Conservation (phyloP, 2,113 vertebrate species). For the Hippocampus comes region DNA sequence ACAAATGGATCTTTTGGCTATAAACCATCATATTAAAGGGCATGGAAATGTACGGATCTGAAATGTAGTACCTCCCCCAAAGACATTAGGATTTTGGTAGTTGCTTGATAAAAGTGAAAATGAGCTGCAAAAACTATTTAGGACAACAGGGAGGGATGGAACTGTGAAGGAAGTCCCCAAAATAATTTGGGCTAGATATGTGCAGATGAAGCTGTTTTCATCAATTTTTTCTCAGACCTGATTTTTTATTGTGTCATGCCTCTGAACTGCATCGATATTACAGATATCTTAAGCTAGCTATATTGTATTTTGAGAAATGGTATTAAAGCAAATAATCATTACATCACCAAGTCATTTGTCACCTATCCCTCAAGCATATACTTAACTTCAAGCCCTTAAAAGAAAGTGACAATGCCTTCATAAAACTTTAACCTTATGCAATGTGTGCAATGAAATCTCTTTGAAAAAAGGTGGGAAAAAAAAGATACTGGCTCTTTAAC, state of each 20-base stretch:
- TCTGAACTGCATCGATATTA: background rate
- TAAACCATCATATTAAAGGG: constrained; percentile 12
- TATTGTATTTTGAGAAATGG: background rate
- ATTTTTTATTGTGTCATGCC: background rate
- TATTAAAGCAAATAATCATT: constrained; percentile 3
- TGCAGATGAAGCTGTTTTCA: background rate
- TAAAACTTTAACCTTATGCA: constrained; percentile 71
- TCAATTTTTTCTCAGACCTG: background rate
- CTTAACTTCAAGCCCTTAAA: background rate
- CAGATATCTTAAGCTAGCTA: background rate
- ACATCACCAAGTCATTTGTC: constrained; percentile 6
- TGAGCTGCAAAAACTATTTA: background rate
- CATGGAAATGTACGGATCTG: background rate
- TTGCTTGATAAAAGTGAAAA: background rate
- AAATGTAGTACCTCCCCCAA: background rate
- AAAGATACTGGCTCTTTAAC: constrained; percentile 79
- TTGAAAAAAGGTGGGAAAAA: constrained; percentile 55
- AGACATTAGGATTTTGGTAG: background rate
- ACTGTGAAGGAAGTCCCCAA: no score
- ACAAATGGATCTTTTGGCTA: constrained; percentile 16
- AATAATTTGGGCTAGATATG: background rate
- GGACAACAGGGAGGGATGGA: no score
- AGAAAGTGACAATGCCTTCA: constrained; percentile 18
- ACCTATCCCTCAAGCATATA: constrained; percentile 1
- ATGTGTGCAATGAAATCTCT: constrained; percentile 65